phyloP scores from a whole-genome alignment of 2,888 invertebrate genomes.

The Candidula unifasciata region DNA sequence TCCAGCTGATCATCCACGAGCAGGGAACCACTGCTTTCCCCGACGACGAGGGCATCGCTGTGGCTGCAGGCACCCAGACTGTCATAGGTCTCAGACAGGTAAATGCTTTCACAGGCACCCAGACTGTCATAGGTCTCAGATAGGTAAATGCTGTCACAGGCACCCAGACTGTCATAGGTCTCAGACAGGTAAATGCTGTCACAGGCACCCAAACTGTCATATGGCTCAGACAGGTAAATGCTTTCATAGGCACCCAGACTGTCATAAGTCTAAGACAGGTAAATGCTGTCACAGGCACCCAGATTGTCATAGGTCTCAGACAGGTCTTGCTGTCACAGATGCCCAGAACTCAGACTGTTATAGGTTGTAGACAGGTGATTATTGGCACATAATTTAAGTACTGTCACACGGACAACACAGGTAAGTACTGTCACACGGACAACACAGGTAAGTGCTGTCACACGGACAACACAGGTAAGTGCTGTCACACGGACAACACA shows the following conservation, averaged over 20 bases:
- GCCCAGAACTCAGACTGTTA: no score
- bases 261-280: constrained; percentile 65
- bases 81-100: constrained; percentile 65
- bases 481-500: no score
- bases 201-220: constrained; percentile 61
- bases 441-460: constrained; percentile 57
- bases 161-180: no score
- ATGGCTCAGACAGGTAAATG: constrained; percentile 62
- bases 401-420: constrained; percentile 62
- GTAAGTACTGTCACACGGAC: constrained; percentile 62
- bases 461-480: no score
- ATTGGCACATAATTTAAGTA: constrained; percentile 58
- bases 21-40: constrained; percentile 61
- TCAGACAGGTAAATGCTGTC: no score
- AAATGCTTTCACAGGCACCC: constrained; percentile 21
- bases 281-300: constrained; percentile 24
- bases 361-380: no score
- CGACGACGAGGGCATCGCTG: constrained; percentile 60
- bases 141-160: no score
- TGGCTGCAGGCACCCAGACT: constrained; percentile 58
- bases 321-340: no score
- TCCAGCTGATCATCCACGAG: constrained; percentile 61
- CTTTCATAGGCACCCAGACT: constrained; percentile 56
- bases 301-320: no score
- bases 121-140: no score